A percentile compares a stretch with the other conserved stretches of the same genome.
phyloP scores from a whole-genome alignment of 2,113 vertebrate genomes.

The Hemichromis elongatus region DNA sequence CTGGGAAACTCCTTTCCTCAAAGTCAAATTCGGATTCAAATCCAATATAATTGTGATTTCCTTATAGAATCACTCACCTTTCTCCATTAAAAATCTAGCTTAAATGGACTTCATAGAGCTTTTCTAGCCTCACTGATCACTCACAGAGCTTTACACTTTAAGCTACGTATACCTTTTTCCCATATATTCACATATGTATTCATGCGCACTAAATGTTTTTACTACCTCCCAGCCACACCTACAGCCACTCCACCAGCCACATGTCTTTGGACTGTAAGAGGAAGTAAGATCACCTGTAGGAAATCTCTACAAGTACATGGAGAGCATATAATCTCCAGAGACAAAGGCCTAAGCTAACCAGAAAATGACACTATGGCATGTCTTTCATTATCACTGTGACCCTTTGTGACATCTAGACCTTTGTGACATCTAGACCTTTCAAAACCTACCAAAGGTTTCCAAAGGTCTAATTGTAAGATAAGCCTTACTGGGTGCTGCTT shows the following conservation, averaged over 20 bases:
- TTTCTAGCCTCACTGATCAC: not conserved
- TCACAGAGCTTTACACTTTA: not conserved
- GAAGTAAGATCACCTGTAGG: not conserved
- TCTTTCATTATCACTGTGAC: not conserved
- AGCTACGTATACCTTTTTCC: not conserved
- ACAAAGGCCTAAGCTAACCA: not conserved
- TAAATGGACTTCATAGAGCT: not conserved
- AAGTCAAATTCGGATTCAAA: not conserved
- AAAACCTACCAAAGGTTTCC: accelerated
- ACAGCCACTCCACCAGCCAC: too few relatives aligned
- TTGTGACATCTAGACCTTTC: not conserved
- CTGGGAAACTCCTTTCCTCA: not conserved
- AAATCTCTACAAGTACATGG: not conserved
- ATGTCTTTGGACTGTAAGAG: accelerated
- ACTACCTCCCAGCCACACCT: not conserved
- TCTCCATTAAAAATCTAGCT: not conserved
- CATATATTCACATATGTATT: not conserved
- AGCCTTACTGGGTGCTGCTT: not conserved
- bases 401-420: not conserved
- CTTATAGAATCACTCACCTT: not conserved
- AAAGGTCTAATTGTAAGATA: not conserved
- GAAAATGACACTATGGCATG: not conserved
- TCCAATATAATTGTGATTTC: not conserved
- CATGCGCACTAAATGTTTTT: not conserved
- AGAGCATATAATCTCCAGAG: too few relatives aligned